Percentiles rank a stretch among this genome's conserved stretches.
phyloP scores from a whole-genome alignment of 2,797 vertebrate species.

The Leptodactylus fallax region DNA sequence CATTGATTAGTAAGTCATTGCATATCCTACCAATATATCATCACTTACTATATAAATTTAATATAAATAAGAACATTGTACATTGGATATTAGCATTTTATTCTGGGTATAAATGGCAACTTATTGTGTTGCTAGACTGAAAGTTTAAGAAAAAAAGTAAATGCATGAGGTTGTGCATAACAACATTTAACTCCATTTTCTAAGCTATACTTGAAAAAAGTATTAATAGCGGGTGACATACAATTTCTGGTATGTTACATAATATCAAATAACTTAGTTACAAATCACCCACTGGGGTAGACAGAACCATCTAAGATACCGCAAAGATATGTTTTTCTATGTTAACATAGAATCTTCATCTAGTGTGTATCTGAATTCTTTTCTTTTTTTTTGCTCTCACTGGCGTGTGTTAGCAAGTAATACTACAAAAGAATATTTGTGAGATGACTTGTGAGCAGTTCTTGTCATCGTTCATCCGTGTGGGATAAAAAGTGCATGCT shows the following conservation, averaged over 20 bases:
- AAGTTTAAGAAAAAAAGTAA: too few species aligned
- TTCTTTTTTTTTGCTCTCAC: background rate
- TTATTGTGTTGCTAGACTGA: too few species aligned
- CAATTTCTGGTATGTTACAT: too few species aligned
- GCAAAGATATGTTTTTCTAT: background rate
- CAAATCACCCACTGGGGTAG: background rate
- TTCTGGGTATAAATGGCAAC: background rate
- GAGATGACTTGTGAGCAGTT: background rate
- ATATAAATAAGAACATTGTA: too few species aligned
- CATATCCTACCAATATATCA: too few species aligned
- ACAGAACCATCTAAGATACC: background rate
- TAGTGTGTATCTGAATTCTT: background rate
- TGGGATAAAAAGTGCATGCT: background rate
- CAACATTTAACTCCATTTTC: too few species aligned
- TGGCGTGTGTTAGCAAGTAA: background rate
- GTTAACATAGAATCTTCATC: background rate
- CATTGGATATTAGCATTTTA: too few species aligned
- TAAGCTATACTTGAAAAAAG: too few species aligned
- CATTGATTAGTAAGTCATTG: too few species aligned
- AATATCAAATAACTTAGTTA: background rate
- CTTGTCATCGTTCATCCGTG: background rate
- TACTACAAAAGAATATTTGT: slow-evolving; percentile 2
- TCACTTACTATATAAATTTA: too few species aligned
- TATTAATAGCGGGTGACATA: background rate
- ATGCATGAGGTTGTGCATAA: too few species aligned